Base-by-base conservation (phyloP, 2,888 invertebrate species). In the Spicauda simplicius region DNA sequence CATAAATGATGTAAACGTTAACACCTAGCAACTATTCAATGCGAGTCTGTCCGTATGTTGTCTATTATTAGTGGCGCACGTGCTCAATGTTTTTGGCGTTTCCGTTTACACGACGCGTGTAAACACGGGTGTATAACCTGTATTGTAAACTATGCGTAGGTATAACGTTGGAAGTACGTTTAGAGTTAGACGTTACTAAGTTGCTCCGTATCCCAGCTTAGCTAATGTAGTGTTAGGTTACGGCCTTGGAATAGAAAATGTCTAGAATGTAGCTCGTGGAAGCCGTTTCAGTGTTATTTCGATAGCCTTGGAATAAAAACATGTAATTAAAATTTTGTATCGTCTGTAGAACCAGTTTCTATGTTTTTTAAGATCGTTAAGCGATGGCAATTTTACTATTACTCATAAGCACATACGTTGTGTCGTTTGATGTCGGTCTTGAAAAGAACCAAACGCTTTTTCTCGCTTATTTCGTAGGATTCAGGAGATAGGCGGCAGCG, bases 71-170 rank as follows among this genome's bases (percentile, higher is more conserved):
- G 69, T 62, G 52, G 60, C 25, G 63, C 69, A 69, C 71, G 73
- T 66, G 70, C 66, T 69, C 71, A 50, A 56, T 75, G 73, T 72
- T 75, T 73, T 74, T 68, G 70, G 68, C 72, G 69, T 71, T 68
- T 70, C 69, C 69, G 71, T 69, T 68, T 69, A 63, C 55, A 68
- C 52, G 60, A 56, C 30, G 19, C 55, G 50, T 33, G 58, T 64
- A 74, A 64, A 69, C 61, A 72, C 67, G 71, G 76, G 71, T 71
- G 71, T 72, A 73, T 73, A 73, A 73, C 74, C 75, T 75, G 69
- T 77, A 72, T 72, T 71, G 73, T 74, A 71, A 72, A 74, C 73
- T 73, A 48, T 69, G 52, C 41, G 53, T 64, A 64, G 53, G 52
- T 52, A 41, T 64, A 52, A 52, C 16, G 52, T 37, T 18, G 10